These are phyloP conservation scores for Phalacrocorax pelagicus DNA, from an alignment of 2,113 vertebrate genomes.

Conservation along the genomic window DNA sequence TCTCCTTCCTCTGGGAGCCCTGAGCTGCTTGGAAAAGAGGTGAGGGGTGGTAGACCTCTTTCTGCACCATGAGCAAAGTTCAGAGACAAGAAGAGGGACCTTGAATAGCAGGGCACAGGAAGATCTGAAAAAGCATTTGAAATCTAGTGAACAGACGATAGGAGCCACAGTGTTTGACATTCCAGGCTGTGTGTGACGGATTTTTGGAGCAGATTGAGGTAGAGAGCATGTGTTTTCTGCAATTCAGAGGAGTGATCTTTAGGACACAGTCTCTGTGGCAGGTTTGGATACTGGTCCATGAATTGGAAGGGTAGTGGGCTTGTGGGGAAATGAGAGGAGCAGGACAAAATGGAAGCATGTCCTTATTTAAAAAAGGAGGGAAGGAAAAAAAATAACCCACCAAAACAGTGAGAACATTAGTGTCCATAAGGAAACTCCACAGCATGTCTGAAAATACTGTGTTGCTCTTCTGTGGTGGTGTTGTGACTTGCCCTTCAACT, in stretches of 20 bases:
- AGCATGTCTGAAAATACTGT: background rate
- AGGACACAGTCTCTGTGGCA: background rate
- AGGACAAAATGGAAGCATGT: background rate
- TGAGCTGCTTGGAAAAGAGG: background rate
- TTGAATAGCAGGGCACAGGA: background rate
- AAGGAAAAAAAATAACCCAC: background rate
- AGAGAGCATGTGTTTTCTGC: background rate
- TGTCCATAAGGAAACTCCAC: background rate
- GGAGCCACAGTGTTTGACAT: background rate
- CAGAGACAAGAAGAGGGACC: background rate
- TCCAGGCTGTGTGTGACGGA: background rate
- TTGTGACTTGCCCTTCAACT: constrained; percentile 2
- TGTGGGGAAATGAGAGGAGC: background rate
- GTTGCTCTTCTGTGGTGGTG: background rate
- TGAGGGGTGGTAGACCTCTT: background rate
- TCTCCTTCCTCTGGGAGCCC: background rate
- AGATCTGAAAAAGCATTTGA: background rate
- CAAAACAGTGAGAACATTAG: background rate
- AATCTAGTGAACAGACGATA: background rate
- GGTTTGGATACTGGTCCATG: background rate
- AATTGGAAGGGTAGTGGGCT: background rate
- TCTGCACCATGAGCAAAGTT: background rate
- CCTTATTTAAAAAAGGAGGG: background rate
- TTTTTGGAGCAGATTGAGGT: background rate
- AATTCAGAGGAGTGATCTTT: background rate